Evolutionary conservation across 2,888 invertebrate species (phyloP).

Genomic region (Troides aeacus): DNA sequence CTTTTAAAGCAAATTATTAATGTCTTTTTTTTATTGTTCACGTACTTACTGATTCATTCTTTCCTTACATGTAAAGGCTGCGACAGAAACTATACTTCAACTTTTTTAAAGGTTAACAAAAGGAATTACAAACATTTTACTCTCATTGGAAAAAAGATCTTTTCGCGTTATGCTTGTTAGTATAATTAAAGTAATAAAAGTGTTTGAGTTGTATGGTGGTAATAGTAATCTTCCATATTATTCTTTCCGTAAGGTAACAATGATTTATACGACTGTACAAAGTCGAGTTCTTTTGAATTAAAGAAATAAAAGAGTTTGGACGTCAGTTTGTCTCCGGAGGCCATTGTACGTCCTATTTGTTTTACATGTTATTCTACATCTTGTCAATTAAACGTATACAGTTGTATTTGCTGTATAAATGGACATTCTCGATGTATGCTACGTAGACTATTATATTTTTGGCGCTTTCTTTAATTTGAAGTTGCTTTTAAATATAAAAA

Average conservation of each 20-base stretch:
- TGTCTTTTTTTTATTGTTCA: slow-evolving; percentile 5
- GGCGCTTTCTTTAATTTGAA: too few species aligned
- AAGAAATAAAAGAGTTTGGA: slow-evolving; percentile 43
- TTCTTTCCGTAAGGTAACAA: slow-evolving; percentile 35
- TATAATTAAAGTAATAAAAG: too few species aligned
- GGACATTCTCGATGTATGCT: too few species aligned
- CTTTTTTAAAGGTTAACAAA: slow-evolving; percentile 8
- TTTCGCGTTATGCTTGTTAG: too few species aligned
- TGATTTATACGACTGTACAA: slow-evolving; percentile 45
- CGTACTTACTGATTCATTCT: background rate
- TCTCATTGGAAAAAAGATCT: background rate
- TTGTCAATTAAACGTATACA: slow-evolving; percentile 25
- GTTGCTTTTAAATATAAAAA: too few species aligned
- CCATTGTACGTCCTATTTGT: slow-evolving; percentile 32
- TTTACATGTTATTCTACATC: slow-evolving; percentile 32
- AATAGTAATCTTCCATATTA: slow-evolving; percentile 33
- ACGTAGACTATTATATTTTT: too few species aligned
- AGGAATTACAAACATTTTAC: background rate
- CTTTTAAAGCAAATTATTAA: background rate
- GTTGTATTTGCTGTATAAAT: background rate
- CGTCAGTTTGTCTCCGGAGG: slow-evolving; percentile 34
- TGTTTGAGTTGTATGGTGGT: too few species aligned
- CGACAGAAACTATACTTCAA: slow-evolving; percentile 2
- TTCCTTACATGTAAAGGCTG: slow-evolving; percentile 12
- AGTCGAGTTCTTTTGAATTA: slow-evolving; percentile 42